Evolutionary conservation across 2,888 invertebrate species (phyloP).

Genomic region (Macaria notata): DNA sequence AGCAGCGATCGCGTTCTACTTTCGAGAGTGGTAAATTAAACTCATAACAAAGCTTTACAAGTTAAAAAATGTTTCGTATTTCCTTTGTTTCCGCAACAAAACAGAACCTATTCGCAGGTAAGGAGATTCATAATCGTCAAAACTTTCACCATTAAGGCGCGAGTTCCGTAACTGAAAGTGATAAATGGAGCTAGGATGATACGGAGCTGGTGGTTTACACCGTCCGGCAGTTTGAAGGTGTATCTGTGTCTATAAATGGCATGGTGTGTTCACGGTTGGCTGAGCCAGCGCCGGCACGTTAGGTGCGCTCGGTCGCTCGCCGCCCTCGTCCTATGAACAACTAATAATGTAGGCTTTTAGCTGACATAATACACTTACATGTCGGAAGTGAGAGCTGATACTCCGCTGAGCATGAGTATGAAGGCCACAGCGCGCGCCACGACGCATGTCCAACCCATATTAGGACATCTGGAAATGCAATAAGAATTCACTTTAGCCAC

Average conservation of each 20-base stretch:
- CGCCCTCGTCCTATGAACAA: constrained; percentile 30
- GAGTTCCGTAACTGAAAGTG: constrained; percentile 25
- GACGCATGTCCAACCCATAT: constrained; percentile 95
- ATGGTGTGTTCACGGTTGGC: constrained; percentile 55
- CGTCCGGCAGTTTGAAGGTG: constrained; percentile 16
- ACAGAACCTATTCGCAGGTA: constrained; percentile 4
- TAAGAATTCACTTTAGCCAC: too few species aligned
- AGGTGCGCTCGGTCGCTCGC: constrained; percentile 58
- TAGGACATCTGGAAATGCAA: constrained; percentile 88
- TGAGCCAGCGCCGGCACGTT: constrained; percentile 52
- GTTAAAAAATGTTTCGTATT: background rate
- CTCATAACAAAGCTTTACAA: background rate
- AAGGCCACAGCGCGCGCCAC: constrained; percentile 87
- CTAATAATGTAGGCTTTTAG: background rate
- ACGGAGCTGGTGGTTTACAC: constrained; percentile 14
- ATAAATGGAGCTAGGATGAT: constrained; percentile 27
- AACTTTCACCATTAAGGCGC: constrained; percentile 28
- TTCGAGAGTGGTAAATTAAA: constrained; percentile 1
- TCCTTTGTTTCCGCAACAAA: constrained; percentile 1
- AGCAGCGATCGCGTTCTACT: background rate
- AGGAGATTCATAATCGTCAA: constrained; percentile 24
- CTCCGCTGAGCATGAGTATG: constrained; percentile 82
- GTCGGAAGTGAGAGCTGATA: constrained; percentile 79
- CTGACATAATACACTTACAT: constrained; percentile 66
- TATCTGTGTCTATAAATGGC: constrained; percentile 54